Conservation (phyloP, 2,888 invertebrate species). For the Athalia circularis region DNA sequence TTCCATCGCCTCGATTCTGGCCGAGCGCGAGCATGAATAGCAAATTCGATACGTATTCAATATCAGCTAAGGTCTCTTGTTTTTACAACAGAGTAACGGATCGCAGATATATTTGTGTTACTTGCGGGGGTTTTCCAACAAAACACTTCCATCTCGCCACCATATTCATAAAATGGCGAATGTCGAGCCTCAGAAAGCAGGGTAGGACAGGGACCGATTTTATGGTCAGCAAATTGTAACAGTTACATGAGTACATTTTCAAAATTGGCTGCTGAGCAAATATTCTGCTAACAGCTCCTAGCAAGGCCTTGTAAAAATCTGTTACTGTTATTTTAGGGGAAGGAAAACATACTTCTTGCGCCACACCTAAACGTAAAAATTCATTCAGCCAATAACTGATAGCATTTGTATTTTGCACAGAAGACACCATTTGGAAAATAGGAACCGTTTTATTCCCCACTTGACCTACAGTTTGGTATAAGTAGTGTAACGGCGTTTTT, state of each 20-base stretch:
- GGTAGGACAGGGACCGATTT: neutral
- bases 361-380: slow-evolving; percentile 46
- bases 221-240: slow-evolving; percentile 12
- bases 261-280: neutral
- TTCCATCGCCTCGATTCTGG: no score
- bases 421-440: slow-evolving; percentile 50
- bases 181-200: slow-evolving; percentile 14
- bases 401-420: slow-evolving; percentile 49
- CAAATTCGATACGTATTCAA: neutral
- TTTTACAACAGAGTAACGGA: neutral
- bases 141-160: slow-evolving; percentile 29
- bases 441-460: slow-evolving; percentile 45
- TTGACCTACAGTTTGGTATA: slow-evolving; percentile 47
- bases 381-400: slow-evolving; percentile 51
- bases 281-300: slow-evolving; percentile 4
- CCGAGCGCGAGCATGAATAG: no score
- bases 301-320: slow-evolving; percentile 26
- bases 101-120: slow-evolving; percentile 4
- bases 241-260: slow-evolving; percentile 2
- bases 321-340: slow-evolving; percentile 47
- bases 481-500: no score
- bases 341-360: slow-evolving; percentile 47
- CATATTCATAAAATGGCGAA: slow-evolving; percentile 31
- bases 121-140: neutral
- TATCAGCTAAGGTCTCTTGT: neutral